phyloP scores from a whole-genome alignment of 2,888 invertebrate species.

The Taenaris catops region DNA sequence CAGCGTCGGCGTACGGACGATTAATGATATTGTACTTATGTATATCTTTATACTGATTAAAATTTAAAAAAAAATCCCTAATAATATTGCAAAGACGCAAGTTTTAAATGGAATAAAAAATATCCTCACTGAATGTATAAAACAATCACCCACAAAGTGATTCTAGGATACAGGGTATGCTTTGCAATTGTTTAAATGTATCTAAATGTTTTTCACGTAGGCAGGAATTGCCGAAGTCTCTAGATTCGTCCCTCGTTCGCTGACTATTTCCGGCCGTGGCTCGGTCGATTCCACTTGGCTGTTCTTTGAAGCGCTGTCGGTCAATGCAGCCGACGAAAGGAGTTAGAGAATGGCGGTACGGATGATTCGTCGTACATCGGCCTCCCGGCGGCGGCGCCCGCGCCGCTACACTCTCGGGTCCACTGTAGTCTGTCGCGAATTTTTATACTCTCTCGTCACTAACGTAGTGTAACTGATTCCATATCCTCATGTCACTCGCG shows the following conservation, averaged over 20 bases:
- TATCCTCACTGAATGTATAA: slow-evolving; percentile 74
- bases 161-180: slow-evolving; percentile 97
- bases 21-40: slow-evolving; percentile 45
- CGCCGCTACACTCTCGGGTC: slow-evolving; percentile 62
- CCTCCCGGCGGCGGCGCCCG: slow-evolving; percentile 39
- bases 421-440: slow-evolving; percentile 71
- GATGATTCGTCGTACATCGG: slow-evolving; percentile 33
- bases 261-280: slow-evolving; percentile 26
- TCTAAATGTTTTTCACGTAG: slow-evolving; percentile 78
- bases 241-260: slow-evolving; percentile 38
- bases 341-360: slow-evolving; percentile 20
- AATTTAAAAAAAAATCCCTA: slow-evolving; percentile 58
- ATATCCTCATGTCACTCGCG: slow-evolving; percentile 47
- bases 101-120: slow-evolving; percentile 62
- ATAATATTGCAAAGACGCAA: slow-evolving; percentile 67
- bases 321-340: slow-evolving; percentile 9
- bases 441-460: slow-evolving; percentile 70
- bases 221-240: slow-evolving; percentile 59
- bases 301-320: slow-evolving; percentile 5
- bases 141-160: slow-evolving; percentile 84
- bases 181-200: slow-evolving; percentile 93
- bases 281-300: slow-evolving; percentile 3
- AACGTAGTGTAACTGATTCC: slow-evolving; percentile 49
- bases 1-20: slow-evolving; percentile 38
- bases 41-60: slow-evolving; percentile 69